Conservation (phyloP, 1,140 invertebrate species). For the Acromyrmex charruanus region DNA sequence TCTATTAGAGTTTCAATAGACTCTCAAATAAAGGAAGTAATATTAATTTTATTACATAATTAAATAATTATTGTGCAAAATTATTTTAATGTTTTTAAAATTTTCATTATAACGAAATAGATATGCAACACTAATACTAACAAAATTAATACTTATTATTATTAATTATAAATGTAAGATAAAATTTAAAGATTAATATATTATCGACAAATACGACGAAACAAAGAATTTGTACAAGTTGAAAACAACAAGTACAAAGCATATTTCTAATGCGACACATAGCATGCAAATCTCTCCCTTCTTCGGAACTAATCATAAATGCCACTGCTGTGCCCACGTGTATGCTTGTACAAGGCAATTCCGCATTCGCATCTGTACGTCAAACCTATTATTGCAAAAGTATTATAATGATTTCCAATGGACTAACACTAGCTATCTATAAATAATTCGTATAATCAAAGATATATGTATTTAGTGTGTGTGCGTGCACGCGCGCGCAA, state of each 20-base stretch:
- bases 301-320: conserved; percentile 29
- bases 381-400: conserved; percentile 11
- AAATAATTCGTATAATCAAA: conserved; percentile 23
- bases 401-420: conserved; percentile 40
- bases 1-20: background rate
- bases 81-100: background rate
- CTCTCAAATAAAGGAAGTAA: background rate
- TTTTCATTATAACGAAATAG: background rate
- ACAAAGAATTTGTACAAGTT: background rate
- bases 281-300: conserved; percentile 15
- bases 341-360: conserved; percentile 6
- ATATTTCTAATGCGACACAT: background rate
- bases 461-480: background rate
- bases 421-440: background rate
- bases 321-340: background rate
- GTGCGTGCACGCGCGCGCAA: background rate
- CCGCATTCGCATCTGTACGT: background rate
- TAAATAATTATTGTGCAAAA: background rate
- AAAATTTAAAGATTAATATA: background rate
- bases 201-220: background rate
- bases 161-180: background rate
- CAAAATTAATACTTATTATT: background rate
- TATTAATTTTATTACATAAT: conserved; percentile 2
- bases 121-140: background rate
- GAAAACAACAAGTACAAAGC: background rate